Conservation (phyloP, 2,888 invertebrate genomes). For the Sthenelais limicola region DNA sequence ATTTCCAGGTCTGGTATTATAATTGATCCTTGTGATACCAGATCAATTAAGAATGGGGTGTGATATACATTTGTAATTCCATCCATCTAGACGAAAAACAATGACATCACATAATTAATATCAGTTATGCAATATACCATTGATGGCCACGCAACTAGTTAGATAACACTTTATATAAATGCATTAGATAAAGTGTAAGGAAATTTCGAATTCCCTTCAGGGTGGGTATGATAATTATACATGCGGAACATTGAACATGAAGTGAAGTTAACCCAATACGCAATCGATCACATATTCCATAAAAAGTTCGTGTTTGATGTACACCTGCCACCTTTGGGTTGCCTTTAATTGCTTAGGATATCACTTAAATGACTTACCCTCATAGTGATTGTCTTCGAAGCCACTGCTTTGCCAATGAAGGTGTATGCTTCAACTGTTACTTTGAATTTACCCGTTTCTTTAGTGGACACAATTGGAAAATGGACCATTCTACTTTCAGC, state of each 20-base stretch:
- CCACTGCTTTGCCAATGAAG: constrained; percentile 72
- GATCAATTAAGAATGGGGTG: constrained; percentile 90
- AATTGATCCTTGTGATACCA: constrained; percentile 84
- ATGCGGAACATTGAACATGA: background rate
- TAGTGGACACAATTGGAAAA: constrained; percentile 88
- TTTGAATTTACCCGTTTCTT: constrained; percentile 79
- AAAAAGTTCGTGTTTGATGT: too few species aligned
- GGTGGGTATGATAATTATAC: too few species aligned
- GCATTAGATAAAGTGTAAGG: too few species aligned
- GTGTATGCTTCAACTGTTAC: constrained; percentile 81
- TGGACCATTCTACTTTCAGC: constrained; percentile 80
- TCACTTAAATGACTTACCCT: constrained; percentile 75
- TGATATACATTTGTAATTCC: constrained; percentile 93
- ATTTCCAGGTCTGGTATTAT: constrained; percentile 96
- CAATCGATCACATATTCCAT: background rate
- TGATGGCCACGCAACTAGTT: too few species aligned
- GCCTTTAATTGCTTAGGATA: background rate
- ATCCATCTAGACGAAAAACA: constrained; percentile 74
- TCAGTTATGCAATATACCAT: too few species aligned
- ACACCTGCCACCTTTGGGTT: too few species aligned
- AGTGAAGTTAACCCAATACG: background rate
- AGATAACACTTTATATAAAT: too few species aligned
- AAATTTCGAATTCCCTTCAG: too few species aligned
- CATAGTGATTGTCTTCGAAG: constrained; percentile 74
- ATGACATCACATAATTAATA: too few species aligned